Evolutionary conservation across 2,888 invertebrate genomes (phyloP).

Genomic region (Sturmia bella): DNA sequence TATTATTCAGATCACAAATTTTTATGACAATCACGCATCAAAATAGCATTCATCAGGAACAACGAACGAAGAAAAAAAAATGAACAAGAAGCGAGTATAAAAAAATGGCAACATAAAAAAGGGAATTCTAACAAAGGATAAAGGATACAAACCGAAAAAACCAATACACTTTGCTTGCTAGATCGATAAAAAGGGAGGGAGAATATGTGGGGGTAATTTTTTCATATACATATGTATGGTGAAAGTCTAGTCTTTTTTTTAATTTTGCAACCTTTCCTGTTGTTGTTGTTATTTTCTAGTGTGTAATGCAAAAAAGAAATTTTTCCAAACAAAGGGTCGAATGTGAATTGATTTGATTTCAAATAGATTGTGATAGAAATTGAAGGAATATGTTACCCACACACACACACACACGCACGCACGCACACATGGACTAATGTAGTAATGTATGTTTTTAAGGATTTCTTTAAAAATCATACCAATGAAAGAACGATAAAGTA

Average conservation of each 20-base stretch:
- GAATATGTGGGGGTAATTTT: slow-evolving; percentile 38
- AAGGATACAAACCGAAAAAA: slow-evolving; percentile 63
- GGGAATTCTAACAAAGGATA: slow-evolving; percentile 59
- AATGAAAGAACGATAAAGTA: background rate
- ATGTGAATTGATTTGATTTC: slow-evolving; percentile 71
- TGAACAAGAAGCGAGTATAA: slow-evolving; percentile 20
- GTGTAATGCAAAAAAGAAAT: slow-evolving; percentile 22
- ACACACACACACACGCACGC: background rate
- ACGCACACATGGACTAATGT: background rate
- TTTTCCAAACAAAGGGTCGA: slow-evolving; percentile 67
- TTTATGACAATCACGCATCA: slow-evolving; percentile 70
- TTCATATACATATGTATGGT: slow-evolving; percentile 22
- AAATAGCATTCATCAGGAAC: slow-evolving; percentile 68
- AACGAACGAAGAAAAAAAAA: slow-evolving; percentile 31
- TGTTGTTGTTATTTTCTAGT: slow-evolving; percentile 8
- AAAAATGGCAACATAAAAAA: slow-evolving; percentile 65
- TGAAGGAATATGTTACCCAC: slow-evolving; percentile 1
- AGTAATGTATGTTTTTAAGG: background rate
- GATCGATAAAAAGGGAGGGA: slow-evolving; percentile 28
- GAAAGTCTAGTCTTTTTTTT: slow-evolving; percentile 29
- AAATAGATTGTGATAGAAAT: slow-evolving; percentile 51
- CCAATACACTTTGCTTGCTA: slow-evolving; percentile 42
- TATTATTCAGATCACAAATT: slow-evolving; percentile 69
- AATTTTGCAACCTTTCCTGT: slow-evolving; percentile 46
- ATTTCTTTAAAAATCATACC: no score